These are phyloP conservation scores for Brachionus koreanus DNA, from an alignment of 1,140 invertebrate genomes.

Conservation along the genomic window DNA sequence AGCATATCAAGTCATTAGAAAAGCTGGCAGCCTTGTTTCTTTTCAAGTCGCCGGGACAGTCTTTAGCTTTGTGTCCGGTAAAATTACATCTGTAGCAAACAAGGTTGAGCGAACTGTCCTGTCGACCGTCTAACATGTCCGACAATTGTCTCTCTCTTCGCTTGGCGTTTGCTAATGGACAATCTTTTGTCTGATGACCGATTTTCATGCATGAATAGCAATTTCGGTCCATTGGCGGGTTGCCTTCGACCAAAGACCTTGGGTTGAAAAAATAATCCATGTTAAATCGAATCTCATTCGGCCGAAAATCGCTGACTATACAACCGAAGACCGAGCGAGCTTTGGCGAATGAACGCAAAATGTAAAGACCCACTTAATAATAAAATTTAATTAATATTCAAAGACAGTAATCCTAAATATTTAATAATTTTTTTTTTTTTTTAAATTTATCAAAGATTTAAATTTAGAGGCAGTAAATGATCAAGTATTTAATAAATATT, in stretches of 20 bases:
- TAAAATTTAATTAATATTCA: neutral
- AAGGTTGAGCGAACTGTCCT: neutral
- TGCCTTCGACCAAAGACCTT: slow-evolving; percentile 56
- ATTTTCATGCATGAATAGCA: slow-evolving; percentile 64
- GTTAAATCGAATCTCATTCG: slow-evolving; percentile 7
- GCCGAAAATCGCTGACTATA: slow-evolving; percentile 12
- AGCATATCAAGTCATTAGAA: neutral
- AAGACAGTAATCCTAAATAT: neutral
- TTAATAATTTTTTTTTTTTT: too few relatives aligned
- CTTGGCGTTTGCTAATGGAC: slow-evolving; percentile 52
- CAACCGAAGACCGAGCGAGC: slow-evolving; percentile 16
- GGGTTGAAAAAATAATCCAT: slow-evolving; percentile 60
- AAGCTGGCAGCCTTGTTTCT: neutral
- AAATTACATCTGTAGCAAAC: neutral
- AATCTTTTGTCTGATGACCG: slow-evolving; percentile 64
- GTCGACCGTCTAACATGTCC: neutral
- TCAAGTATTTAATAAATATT: too few relatives aligned
- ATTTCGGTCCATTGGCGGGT: slow-evolving; percentile 62
- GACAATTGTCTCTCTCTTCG: slow-evolving; percentile 47
- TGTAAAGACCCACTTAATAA: slow-evolving; percentile 23
- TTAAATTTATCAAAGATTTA: too few relatives aligned
- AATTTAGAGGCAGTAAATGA: too few relatives aligned
- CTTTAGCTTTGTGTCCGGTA: slow-evolving; percentile 37
- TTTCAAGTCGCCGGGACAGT: neutral
- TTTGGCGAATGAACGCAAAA: slow-evolving; percentile 38